Evolutionary conservation across 1,140 invertebrate genomes (phyloP), one percentile per base, ranked within the genome.

Genomic region (Brachionus rotundiformis): DNA sequence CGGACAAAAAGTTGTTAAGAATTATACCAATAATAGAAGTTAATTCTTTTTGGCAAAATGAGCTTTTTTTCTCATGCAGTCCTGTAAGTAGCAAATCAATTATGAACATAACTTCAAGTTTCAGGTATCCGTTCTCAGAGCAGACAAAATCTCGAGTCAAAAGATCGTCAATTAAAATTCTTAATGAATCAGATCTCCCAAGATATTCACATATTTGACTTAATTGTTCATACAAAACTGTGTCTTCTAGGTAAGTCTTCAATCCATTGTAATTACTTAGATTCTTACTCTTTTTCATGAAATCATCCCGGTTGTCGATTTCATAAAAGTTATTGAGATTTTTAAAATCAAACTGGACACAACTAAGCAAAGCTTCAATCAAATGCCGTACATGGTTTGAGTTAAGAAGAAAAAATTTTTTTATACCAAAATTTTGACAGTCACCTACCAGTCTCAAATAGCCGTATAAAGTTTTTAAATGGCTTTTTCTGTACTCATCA

Each of bases 181-280:
- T 19, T 10, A 73, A 6, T 44, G 68, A 73, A 25, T 73, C 68
- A 2, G 68, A 73, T 25, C 19, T 54, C 13, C 47, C 76, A 19
- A 79, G 29, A 25, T 54, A 79, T 29, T 23, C 33, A 79, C 76
- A 63, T 25, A 63, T 59, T 59, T 33, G 36, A 59, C 10, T 54
- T 25, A 63, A 29, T 19, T 41, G 44, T 8, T 79, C 59, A 36
- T 59, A 79, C 19, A 79, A 25, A 63, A 33, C 16, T 13, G 49
- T 54, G 16, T 79, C 76, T 54, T 79, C 76, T n/a, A 79, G 29
- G 47, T 79, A 79, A 19, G 44, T 59, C 2, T 79, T 63, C 23
- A 79, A 33, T 6, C 76, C 76, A 0, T 19, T 39, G 59, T 79
- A 79, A 23, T 59, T 79, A 23, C 44, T 59, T 3, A 79, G 68